Evolutionary conservation across 2,888 invertebrate species (phyloP).

Genomic region (Philonicus albiceps): DNA sequence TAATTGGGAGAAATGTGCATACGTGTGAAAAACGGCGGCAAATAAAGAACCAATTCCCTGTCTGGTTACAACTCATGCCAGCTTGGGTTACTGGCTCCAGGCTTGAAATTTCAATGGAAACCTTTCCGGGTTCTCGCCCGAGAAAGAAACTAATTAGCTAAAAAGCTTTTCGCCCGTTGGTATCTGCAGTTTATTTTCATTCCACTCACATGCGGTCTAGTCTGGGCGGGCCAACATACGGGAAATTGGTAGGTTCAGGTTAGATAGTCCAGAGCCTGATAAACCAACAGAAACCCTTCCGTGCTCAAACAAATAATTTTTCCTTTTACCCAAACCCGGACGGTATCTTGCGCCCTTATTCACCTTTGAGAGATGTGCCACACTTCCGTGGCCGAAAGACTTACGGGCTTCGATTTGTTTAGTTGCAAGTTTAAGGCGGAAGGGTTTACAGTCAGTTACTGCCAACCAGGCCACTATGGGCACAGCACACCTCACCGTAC

Average conservation of each 20-base stretch:
- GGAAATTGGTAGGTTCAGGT: not conserved
- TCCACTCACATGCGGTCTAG: conserved; percentile 29
- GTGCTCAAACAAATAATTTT: conserved; percentile 28
- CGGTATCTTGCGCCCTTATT: conserved; percentile 7
- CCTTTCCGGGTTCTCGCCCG: not conserved
- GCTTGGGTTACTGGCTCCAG: not conserved
- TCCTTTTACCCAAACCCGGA: not conserved
- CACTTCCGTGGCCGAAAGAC: conserved; percentile 2
- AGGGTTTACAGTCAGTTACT: not conserved
- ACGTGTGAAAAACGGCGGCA: not conserved
- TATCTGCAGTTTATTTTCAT: conserved; percentile 25
- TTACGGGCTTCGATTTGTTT: conserved; percentile 23
- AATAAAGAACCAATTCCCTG: not conserved
- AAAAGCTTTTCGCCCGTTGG: not conserved
- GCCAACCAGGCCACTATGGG: not conserved
- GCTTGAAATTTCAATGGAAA: conserved; percentile 2
- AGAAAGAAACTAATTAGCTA: conserved; percentile 22
- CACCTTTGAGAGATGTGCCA: conserved; percentile 23
- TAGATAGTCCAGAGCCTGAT: not conserved
- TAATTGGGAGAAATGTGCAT: not conserved
- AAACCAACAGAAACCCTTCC: conserved; percentile 10
- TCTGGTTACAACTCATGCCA: not conserved
- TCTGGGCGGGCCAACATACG: not conserved
- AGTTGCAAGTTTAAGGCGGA: not conserved
- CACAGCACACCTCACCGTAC: not conserved